Base-by-base conservation (phyloP, 2,888 invertebrate genomes). In the Drosophila aldrichi region DNA sequence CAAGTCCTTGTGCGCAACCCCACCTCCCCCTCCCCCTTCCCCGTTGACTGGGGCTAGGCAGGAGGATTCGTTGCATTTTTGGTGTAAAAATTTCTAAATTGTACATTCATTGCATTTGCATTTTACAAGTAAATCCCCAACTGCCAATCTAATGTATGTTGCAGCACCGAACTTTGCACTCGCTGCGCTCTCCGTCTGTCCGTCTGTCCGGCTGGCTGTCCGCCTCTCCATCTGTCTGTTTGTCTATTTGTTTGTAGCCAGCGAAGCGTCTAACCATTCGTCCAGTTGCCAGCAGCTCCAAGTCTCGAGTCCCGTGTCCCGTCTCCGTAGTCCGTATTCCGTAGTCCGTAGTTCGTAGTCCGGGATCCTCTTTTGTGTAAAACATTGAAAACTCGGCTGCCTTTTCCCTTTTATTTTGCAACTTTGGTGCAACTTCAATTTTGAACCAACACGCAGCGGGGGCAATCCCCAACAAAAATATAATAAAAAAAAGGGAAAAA, bases 101-200 rank as follows among this genome's bases (percentile, higher is more conserved):
- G 86, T 86, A 84, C 86, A 86, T 86, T 89, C 86, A 86, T 86
- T 86, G 88, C 86, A 89, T 86, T 86, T 86, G 86, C 86, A 86
- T 89, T 86, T 86, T 86, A 87, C 89, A 86, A 86, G 86, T 86
- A 86, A 86, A 86, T 86, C 86, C 86, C 86, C 78, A 89, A 89
- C 86, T 86, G 86, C 85, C 89, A 86, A 86, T 86, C 86, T 87
- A 86, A 86, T 86, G 88, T 82, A 86, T 82, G 88, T 85, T 89
- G 85, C 82, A 84, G 72, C 61, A 57, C 70, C 68, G 64, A 74
- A 76, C 81, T 74, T 69, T 68, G 61, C 22, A 65, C 77, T 58
- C 56, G 22, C 48, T 52, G 49, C 49, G 41, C 41, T 57, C 12
- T 40, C 46, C 32, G 29, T 20, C 63, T 65, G 58, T 66, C 32